These are phyloP conservation scores for Dipodomys stephensi DNA, from an alignment of 2,113 vertebrate species.

Conservation along the genomic window DNA sequence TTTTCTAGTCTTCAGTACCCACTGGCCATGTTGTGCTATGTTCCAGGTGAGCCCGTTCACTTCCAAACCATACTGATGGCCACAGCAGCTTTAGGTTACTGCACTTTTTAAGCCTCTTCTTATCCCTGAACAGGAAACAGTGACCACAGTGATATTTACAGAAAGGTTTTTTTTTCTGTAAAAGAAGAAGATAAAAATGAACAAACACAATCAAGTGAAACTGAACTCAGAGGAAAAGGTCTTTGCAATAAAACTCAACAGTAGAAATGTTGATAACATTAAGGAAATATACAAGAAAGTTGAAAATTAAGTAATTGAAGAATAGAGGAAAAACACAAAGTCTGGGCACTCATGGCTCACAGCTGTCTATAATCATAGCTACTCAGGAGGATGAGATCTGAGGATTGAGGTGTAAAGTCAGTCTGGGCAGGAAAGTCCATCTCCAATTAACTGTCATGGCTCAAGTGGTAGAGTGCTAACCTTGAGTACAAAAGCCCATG, in stretches of 20 bases:
- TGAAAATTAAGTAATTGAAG: neutral
- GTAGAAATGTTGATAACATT: neutral
- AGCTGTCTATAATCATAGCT: no score
- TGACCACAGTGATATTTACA: neutral
- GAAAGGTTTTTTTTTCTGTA: neutral
- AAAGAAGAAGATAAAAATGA: neutral
- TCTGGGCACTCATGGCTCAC: no score
- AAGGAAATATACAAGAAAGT: neutral
- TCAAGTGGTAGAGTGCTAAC: no score
- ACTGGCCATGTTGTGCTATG: fast-evolving
- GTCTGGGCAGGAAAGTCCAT: no score
- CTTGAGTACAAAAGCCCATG: no score
- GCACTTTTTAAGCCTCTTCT: neutral
- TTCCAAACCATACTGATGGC: neutral
- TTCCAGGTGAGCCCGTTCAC: neutral
- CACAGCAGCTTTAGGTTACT: neutral
- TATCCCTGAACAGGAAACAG: neutral
- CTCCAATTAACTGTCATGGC: no score
- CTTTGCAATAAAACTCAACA: neutral
- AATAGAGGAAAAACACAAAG: neutral
- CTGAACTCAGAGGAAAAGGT: neutral
- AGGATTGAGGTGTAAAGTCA: no score
- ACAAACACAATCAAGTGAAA: neutral
- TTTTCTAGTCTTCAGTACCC: neutral
- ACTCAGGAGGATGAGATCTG: no score